These are phyloP conservation scores for Drosophila mettleri DNA, from an alignment of 2,888 invertebrate genomes.

Conservation along the genomic window DNA sequence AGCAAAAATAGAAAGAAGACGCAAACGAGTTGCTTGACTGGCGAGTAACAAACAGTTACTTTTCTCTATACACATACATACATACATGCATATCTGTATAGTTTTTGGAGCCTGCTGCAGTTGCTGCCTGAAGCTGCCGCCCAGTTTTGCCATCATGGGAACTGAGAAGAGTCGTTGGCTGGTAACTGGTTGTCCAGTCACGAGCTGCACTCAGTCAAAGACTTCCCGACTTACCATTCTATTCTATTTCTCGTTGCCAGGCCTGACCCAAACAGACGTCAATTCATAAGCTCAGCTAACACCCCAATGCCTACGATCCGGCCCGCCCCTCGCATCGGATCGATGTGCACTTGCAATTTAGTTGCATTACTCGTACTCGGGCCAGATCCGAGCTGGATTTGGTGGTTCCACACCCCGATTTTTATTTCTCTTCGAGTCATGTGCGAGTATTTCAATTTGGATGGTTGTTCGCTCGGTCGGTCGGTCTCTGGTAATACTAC, in stretches of 20 bases:
- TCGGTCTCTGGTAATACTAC: conserved; percentile 53
- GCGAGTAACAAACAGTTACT: conserved; percentile 77
- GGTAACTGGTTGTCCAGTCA: conserved; percentile 68
- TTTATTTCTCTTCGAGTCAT: conserved; percentile 46
- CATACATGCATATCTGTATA: conserved; percentile 29
- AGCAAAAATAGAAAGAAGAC: conserved; percentile 72
- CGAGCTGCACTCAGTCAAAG: conserved; percentile 57
- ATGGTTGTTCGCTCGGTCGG: conserved; percentile 15
- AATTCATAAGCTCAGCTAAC: conserved; percentile 53
- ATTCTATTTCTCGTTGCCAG: conserved; percentile 50
- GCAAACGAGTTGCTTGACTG: conserved; percentile 70
- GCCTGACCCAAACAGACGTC: conserved; percentile 58
- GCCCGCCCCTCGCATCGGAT: conserved; percentile 1
- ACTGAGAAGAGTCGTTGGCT: conserved; percentile 37
- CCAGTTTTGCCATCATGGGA: conserved; percentile 39
- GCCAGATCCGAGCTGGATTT: conserved; percentile 2
- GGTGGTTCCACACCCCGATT: conserved; percentile 33
- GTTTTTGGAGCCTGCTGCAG: conserved; percentile 54
- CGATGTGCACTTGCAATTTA: conserved; percentile 67
- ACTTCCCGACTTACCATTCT: conserved; percentile 61
- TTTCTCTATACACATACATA: conserved; percentile 47
- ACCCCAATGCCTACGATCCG: conserved; percentile 3
- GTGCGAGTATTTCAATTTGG: conserved; percentile 75
- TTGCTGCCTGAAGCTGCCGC: conserved; percentile 34
- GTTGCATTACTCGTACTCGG: conserved; percentile 51